Conservation (phyloP, 1,140 invertebrate genomes). For the Drosophila seguyi region DNA sequence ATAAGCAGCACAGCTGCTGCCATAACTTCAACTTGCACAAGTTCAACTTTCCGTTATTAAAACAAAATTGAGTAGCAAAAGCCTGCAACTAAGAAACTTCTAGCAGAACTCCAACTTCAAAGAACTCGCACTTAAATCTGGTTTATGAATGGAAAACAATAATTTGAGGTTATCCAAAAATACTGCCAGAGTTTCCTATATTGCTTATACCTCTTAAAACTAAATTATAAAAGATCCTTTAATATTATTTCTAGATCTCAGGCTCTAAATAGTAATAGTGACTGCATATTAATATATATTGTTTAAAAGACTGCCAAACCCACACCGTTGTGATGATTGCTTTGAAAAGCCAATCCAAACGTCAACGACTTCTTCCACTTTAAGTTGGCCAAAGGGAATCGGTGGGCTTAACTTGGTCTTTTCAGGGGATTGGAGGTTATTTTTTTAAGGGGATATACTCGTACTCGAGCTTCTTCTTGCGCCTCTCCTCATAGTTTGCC, state of each 20-base stretch:
- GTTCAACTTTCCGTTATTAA: slow-evolving; percentile 11
- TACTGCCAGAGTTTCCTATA: no score
- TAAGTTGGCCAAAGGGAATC: slow-evolving; percentile 39
- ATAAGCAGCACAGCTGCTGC: slow-evolving; percentile 14
- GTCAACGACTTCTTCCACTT: slow-evolving; percentile 77
- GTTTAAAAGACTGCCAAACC: slow-evolving; percentile 10
- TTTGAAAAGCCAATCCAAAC: slow-evolving; percentile 69
- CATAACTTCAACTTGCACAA: slow-evolving; percentile 23
- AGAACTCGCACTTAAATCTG: neutral
- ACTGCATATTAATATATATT: slow-evolving; percentile 6
- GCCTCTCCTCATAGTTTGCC: slow-evolving; percentile 41
- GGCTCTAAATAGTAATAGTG: neutral
- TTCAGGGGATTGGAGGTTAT: neutral
- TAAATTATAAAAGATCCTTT: neutral
- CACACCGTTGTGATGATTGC: slow-evolving; percentile 45
- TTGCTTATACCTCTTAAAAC: no score
- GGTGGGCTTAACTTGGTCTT: neutral
- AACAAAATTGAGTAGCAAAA: slow-evolving; percentile 13
- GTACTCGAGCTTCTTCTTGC: slow-evolving; percentile 25
- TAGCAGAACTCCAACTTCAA: neutral
- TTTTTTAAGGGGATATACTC: slow-evolving; percentile 21
- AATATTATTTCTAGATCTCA: neutral
- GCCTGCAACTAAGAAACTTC: slow-evolving; percentile 3
- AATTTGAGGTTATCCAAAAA: slow-evolving; percentile 11
- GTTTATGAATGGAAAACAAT: slow-evolving; percentile 4